Base-by-base conservation (phyloP, 1,140 invertebrate species). In the Piezodorus guildinii region DNA sequence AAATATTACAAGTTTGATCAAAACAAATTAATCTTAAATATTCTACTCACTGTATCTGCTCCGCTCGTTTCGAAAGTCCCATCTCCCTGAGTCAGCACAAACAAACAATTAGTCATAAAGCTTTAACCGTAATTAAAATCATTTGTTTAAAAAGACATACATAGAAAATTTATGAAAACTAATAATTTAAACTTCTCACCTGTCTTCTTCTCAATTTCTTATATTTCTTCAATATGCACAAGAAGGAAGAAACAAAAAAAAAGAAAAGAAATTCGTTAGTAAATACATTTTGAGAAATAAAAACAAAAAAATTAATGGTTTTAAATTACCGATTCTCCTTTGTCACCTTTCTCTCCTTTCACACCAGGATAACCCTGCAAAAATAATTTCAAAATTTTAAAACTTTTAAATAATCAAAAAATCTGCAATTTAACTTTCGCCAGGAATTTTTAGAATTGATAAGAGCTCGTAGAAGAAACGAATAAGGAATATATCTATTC, bases 321-420 rank as follows among this genome's bases (percentile, higher is more conserved):
- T 46, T 51, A 45, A 69, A 84, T 86, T 78, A 93, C 91, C 81
- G 90, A 91, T 81, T 94, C 90, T 51, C 90, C 90, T 74, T 91
- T 90, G 71, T 94, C 90, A 43, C 91, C 91, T 74, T 93, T 94
- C 67, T 92, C 90, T 27, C 91, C 91, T 73, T 88, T 90, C 62
- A 83, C 77, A 15, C 91, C 91, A 17, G 90, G 89, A 75, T 91
- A 91, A n/a, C 91, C 91, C 71, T 90, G 82, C 63, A 67, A 66
- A 62, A n/a, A 62, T 16, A 63, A 62, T 49, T 30, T 61, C 27
- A 39, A 39, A 39, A 4, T 4, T 39, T 39, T 39, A 39, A 10
- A 10, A 4, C 9, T 39, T 39, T 10, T 39, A 1, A 39, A 39
- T 30, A 4, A 30, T 30, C 8, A 39, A 5, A 6, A 39, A 8